phyloP scores from a whole-genome alignment of 1,140 invertebrate species.

The Acyrthosiphon pisum region DNA sequence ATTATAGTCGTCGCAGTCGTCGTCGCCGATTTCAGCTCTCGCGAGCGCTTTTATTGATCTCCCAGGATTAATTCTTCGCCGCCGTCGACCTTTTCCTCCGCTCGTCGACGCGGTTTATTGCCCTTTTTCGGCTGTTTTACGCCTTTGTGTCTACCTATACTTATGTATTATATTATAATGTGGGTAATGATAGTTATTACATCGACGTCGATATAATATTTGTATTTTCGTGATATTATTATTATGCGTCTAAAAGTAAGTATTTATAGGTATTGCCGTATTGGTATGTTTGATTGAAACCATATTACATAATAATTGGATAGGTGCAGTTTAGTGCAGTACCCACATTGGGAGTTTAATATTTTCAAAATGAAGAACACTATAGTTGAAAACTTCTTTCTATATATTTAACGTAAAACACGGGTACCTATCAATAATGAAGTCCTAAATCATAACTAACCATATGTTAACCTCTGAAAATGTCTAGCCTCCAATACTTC shows the following conservation, averaged over 20 bases:
- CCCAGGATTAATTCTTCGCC: slow-evolving; percentile 35
- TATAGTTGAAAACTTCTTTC: no score
- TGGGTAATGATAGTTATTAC: not conserved
- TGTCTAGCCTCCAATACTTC: not conserved
- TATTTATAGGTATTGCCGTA: no score
- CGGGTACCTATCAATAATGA: no score
- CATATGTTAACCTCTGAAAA: not conserved
- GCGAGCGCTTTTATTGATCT: slow-evolving; percentile 51
- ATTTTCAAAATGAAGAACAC: not conserved
- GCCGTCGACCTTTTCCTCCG: slow-evolving; percentile 2
- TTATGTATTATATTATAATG: not conserved
- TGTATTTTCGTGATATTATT: no score
- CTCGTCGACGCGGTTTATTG: not conserved
- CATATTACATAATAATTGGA: no score
- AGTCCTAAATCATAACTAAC: not conserved
- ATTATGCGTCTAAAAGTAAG: no score
- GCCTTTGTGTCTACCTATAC: no score
- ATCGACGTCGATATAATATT: not conserved
- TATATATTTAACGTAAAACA: no score
- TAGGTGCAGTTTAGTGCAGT: no score
- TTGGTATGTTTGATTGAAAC: no score
- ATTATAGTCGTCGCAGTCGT: not conserved
- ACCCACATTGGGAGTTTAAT: not conserved
- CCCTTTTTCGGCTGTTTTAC: not conserved
- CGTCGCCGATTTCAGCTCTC: slow-evolving; percentile 8